A percentile compares a stretch with the other conserved stretches of the same genome.
These are phyloP conservation scores for Ophioderma brevispina DNA, from an alignment of 35 echinoderm and acorn worm species.

Conservation along the genomic window DNA sequence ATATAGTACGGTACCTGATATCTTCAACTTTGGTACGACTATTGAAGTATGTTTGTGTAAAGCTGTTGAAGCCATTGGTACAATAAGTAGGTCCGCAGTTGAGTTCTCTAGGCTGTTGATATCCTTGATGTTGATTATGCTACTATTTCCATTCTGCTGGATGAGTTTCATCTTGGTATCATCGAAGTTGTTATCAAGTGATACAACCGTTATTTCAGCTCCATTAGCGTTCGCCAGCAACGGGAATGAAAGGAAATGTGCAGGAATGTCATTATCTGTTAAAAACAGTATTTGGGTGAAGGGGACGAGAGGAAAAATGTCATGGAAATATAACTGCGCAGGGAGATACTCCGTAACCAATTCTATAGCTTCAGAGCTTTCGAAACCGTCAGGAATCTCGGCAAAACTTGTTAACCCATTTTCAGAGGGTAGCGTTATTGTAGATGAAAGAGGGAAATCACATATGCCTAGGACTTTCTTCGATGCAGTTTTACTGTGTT, in stretches of 20 bases:
- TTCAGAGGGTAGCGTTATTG: no score
- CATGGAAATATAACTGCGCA: neutral
- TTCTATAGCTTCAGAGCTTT: neutral
- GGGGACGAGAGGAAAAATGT: neutral
- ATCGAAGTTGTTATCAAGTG: no score
- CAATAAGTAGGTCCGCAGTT: neutral
- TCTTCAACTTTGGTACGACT: neutral
- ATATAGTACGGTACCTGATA: neutral
- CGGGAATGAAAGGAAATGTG: no score
- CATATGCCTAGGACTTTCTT: no score
- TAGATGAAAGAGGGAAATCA: no score
- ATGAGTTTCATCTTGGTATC: no score
- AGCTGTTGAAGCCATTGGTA: neutral
- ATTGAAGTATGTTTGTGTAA: neutral
- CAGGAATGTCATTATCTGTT: neutral
- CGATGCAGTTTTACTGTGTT: no score
- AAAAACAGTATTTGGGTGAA: neutral
- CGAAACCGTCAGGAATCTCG: neutral
- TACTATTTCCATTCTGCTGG: no score
- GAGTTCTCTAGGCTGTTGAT: neutral
- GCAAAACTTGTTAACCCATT: neutral
- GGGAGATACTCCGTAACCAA: constrained; percentile 6
- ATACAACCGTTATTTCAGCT: neutral
- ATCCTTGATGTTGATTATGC: neutral
- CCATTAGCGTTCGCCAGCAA: no score